Conservation (phyloP, 37 sponge, comb jelly and placozoan species). For the Spongia lamella region DNA sequence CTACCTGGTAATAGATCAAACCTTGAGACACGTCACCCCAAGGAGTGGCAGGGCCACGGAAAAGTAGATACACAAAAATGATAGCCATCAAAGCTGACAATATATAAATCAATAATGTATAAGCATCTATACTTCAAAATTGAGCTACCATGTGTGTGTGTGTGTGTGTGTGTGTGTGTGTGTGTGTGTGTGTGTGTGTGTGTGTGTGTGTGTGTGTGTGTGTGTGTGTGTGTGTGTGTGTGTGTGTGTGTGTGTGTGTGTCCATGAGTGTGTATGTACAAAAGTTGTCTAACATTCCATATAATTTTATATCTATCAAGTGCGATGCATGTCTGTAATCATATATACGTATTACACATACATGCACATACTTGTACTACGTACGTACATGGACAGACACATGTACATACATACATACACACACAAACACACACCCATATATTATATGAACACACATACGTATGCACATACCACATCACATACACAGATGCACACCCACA, state of each 20-base stretch:
- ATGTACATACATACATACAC: too few species aligned
- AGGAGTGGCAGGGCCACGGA: slow-evolving; percentile 84
- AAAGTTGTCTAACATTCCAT: neutral
- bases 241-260: neutral
- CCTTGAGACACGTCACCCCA: slow-evolving; percentile 99
- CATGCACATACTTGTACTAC: too few species aligned
- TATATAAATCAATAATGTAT: neutral
- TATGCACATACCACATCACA: too few species aligned
- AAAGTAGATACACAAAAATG: slow-evolving; percentile 78
- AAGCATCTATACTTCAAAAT: neutral
- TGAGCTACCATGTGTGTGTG: neutral
- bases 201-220: neutral
- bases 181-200: neutral
- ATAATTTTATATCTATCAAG: too few species aligned
- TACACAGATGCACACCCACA: too few species aligned
- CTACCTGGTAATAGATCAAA: slow-evolving; percentile 97
- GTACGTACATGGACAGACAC: neutral
- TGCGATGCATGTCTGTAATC: too few species aligned
- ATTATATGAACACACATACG: too few species aligned
- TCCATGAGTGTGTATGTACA: neutral
- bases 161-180: neutral
- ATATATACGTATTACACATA: too few species aligned
- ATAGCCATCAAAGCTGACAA: slow-evolving; percentile 66
- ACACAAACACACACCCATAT: slow-evolving; percentile 5
- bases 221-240: neutral